Conservation (phyloP, 2,113 vertebrate genomes). For the Leptobrachium ailaonicum region DNA sequence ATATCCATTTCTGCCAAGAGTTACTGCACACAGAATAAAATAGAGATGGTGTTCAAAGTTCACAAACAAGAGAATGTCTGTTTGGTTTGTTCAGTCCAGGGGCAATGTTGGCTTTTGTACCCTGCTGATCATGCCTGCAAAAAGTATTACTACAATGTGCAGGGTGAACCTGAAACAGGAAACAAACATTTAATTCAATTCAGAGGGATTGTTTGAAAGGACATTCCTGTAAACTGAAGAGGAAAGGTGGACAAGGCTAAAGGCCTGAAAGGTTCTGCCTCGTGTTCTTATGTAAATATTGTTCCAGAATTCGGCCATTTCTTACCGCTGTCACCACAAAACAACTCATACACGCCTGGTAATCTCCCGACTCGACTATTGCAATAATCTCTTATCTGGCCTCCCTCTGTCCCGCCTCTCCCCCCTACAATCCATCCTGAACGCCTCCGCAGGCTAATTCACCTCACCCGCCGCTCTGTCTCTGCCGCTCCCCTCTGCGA, state of each 20-base stretch:
- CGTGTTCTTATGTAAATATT: slow-evolving; percentile 9
- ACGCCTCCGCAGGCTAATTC: too few species aligned
- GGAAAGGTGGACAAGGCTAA: not conserved
- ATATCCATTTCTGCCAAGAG: slow-evolving; percentile 11
- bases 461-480: too few species aligned
- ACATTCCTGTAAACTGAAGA: slow-evolving; percentile 17
- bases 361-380: too few species aligned
- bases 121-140: not conserved
- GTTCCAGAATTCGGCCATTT: too few species aligned
- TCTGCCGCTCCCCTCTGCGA: too few species aligned
- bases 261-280: not conserved
- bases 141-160: not conserved
- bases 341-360: too few species aligned
- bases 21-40: not conserved
- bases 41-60: slow-evolving; percentile 11
- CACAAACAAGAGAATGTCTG: slow-evolving; percentile 23
- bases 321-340: too few species aligned
- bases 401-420: too few species aligned
- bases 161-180: not conserved
- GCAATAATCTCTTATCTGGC: too few species aligned
- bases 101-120: slow-evolving; percentile 6
- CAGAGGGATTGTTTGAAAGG: not conserved
- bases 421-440: too few species aligned
- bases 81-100: slow-evolving; percentile 11
- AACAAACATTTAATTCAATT: slow-evolving; percentile 2